phyloP scores from a whole-genome alignment of 37 sponge, comb jelly and placozoan genomes.

The Spongilla lacustris region DNA sequence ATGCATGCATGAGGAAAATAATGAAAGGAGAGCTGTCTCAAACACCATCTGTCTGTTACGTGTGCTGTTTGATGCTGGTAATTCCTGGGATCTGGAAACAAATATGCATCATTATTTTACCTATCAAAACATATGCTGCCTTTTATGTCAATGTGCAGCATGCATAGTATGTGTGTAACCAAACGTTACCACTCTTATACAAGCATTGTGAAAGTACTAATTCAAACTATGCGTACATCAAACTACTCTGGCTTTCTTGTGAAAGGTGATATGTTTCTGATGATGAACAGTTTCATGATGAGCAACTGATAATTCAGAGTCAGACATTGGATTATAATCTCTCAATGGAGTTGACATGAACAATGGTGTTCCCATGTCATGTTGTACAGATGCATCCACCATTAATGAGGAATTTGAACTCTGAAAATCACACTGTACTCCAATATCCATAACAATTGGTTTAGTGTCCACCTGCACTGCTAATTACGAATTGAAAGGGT shows the following conservation, averaged over 20 bases:
- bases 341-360: not conserved
- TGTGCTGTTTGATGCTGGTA: not conserved
- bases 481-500: too few relatives aligned
- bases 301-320: slow-evolving; percentile 28
- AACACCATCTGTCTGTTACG: slow-evolving; percentile 1
- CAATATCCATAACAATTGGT: not conserved
- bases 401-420: not conserved
- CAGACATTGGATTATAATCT: not conserved
- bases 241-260: too few relatives aligned
- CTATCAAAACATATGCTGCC: not conserved
- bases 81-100: not conserved
- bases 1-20: not conserved
- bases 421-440: slow-evolving; percentile 7
- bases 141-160: not conserved
- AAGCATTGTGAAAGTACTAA: not conserved
- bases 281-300: not conserved
- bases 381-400: slow-evolving; percentile 1
- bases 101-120: not conserved
- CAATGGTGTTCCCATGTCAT: slow-evolving; percentile 1
- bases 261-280: too few relatives aligned
- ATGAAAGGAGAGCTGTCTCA: slow-evolving; percentile 15
- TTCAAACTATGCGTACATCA: not conserved
- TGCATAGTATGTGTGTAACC: not conserved
- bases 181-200: not conserved
- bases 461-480: not conserved